Conservation (phyloP, 92 coral and sea anemone genomes). For the Paramuricea clavata region DNA sequence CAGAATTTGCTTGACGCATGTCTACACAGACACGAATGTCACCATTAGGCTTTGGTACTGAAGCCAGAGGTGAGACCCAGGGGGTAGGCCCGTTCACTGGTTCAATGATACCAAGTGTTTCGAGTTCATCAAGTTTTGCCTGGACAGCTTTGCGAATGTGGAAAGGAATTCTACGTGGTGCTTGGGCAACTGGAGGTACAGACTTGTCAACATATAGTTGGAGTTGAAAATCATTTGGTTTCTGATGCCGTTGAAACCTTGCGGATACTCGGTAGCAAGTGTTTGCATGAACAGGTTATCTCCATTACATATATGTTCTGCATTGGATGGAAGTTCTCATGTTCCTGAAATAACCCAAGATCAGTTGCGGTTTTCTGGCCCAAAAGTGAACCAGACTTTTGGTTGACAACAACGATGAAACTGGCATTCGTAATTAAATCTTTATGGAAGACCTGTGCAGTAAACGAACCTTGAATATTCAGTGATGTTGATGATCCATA, state of each 20-base stretch:
- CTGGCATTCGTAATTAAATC: neutral
- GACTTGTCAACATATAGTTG: slow-evolving; percentile 22
- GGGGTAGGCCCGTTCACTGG: slow-evolving; percentile 25
- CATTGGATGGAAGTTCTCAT: neutral
- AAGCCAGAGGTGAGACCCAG: slow-evolving; percentile 43
- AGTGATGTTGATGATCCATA: slow-evolving; percentile 3
- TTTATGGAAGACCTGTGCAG: neutral
- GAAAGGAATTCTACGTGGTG: slow-evolving; percentile 41
- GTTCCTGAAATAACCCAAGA: slow-evolving; percentile 6
- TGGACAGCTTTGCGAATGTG: slow-evolving; percentile 42
- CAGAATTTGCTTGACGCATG: slow-evolving; percentile 49
- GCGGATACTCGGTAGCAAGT: neutral
- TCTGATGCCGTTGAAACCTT: neutral
- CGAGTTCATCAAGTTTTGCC: slow-evolving; percentile 7
- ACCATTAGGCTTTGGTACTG: slow-evolving; percentile 49
- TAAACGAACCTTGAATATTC: neutral
- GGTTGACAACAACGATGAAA: neutral
- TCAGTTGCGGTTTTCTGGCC: slow-evolving; percentile 9
- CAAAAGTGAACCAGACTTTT: slow-evolving; percentile 15
- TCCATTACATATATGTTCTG: neutral
- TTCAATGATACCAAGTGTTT: slow-evolving; percentile 33
- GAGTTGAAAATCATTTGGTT: neutral
- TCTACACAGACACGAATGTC: slow-evolving; percentile 40
- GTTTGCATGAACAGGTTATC: neutral
- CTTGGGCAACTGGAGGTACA: slow-evolving; percentile 40